Evolutionary conservation across 2,113 vertebrate genomes (phyloP), one percentile per base, ranked within the genome.

Genomic region (Pomatostomus ruficeps): DNA sequence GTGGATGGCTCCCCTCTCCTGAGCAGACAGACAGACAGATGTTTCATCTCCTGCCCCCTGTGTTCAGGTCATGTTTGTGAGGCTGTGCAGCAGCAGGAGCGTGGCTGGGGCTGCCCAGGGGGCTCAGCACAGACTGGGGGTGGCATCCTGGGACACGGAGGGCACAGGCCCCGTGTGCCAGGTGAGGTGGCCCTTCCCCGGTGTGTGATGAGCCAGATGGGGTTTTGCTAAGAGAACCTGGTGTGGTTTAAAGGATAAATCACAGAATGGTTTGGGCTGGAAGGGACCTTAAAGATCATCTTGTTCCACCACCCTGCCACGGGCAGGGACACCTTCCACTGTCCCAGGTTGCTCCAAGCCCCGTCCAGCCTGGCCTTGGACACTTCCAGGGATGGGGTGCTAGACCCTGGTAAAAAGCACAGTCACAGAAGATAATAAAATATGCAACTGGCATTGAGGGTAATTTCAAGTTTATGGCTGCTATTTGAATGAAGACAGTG

Each of bases 171-270:
- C 1, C 0, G 1, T 36, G 52, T 40, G 29, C 51, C 29, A 3
- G 0, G 24, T 3, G 2, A 33, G 15, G 8, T 3, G 20, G 33
- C 42, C 26, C 54, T 22, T 49, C 12, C 2, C 6, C 49, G 35
- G 1, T 20, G 33, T 31, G 36, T 12, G 25, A 11, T 15, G 48
- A 63, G 45, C 20, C 11, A 0, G 0, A 0, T 29, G 38, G 55
- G 35, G 2, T 65, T 68, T 74, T 45, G n/a, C 31, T 36, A 38
- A 4, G 9, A 57, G 58, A 28, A 8, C 46, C 14, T 33, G 26
- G 3, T 40, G 31, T 28, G 31, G 17, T 71, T 59, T 43, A 31
- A 45, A 23, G 52, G 24, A 68, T 71, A 31, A 75, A 66, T 33
- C 40, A 19, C 21, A 38, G 42, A 67, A 36, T 59, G 24, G 7